Conservation (phyloP, 2,113 vertebrate genomes). For the Oenanthe oenanthe region DNA sequence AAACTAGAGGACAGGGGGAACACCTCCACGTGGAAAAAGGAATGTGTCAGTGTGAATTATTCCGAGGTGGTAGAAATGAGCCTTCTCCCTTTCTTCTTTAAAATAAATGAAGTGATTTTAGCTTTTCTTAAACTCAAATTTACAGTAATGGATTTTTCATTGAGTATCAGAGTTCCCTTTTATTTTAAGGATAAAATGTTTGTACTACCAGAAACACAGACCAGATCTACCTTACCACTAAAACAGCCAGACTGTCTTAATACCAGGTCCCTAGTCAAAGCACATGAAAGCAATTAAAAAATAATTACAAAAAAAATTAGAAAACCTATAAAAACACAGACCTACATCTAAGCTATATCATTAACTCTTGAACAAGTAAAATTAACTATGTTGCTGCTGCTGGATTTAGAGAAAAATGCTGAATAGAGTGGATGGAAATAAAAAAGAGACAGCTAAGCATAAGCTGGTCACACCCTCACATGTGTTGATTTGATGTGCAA, state of each 20-base stretch:
- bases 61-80: neutral
- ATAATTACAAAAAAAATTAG: conserved; percentile 63
- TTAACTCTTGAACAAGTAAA: conserved; percentile 43
- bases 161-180: neutral
- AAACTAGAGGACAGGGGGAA: neutral
- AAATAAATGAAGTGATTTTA: conserved; percentile 31
- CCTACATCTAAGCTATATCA: conserved; percentile 30
- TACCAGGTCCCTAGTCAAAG: conserved; percentile 26
- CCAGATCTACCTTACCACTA: conserved; percentile 32
- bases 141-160: conserved; percentile 19
- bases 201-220: neutral
- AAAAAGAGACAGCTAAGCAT: neutral
- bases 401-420: neutral
- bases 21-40: neutral
- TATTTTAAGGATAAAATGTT: neutral
- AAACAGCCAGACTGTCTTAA: conserved; percentile 35
- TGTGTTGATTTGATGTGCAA: neutral
- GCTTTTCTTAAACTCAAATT: conserved; percentile 20
- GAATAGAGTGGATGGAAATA: neutral
- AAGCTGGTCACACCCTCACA: neutral
- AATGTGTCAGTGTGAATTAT: neutral
- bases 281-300: conserved; percentile 63
- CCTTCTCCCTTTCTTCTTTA: conserved; percentile 14
- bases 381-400: neutral
- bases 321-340: conserved; percentile 54